Conservation (phyloP, 2,888 invertebrate genomes). For the Aspidiotus rigidus region DNA sequence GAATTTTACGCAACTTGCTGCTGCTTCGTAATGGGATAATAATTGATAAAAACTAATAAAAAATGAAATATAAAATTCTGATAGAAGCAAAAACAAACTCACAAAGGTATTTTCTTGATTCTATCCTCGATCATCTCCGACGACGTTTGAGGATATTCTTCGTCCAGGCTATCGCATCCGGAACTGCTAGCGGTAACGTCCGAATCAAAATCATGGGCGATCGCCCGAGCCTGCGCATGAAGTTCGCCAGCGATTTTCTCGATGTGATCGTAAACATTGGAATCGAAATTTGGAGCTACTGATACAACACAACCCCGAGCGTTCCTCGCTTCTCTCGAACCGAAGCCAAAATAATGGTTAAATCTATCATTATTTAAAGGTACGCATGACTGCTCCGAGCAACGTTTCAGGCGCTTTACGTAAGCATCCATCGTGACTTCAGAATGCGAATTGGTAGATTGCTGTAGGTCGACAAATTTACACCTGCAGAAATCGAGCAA, state of each 20-base stretch:
- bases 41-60: too few relatives aligned
- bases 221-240: constrained; percentile 34
- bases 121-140: constrained; percentile 19
- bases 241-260: constrained; percentile 35
- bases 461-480: constrained; percentile 10
- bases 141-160: constrained; percentile 24
- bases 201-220: constrained; percentile 35
- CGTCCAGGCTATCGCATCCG: constrained; percentile 35
- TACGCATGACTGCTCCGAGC: constrained; percentile 24
- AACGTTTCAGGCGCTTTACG: constrained; percentile 21
- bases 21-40: too few relatives aligned
- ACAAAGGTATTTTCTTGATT: constrained; percentile 31
- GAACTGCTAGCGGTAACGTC: constrained; percentile 36
- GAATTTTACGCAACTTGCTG: too few relatives aligned
- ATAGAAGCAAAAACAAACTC: constrained; percentile 15
- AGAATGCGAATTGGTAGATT: constrained; percentile 15
- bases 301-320: constrained; percentile 9
- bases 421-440: constrained; percentile 24
- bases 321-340: constrained; percentile 16
- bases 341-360: constrained; percentile 21
- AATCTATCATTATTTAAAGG: constrained; percentile 24
- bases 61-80: background rate
- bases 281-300: constrained; percentile 21
- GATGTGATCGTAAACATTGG: constrained; percentile 22
- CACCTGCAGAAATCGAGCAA: constrained; percentile 23